Conservation (phyloP, 1,140 invertebrate genomes). For the Campodea augens region DNA sequence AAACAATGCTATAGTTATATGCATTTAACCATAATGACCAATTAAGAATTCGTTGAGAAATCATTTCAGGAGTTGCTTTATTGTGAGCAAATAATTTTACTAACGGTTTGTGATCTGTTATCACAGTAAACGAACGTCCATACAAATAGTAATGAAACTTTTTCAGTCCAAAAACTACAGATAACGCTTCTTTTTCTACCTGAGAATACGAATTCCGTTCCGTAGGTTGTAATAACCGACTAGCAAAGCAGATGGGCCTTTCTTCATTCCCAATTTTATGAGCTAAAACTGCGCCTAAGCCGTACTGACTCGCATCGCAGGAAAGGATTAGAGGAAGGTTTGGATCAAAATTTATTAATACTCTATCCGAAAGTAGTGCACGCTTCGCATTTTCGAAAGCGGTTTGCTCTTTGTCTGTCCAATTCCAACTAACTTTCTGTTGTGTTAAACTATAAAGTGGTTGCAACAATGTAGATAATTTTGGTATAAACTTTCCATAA, state of each 20-base stretch:
- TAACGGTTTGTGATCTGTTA: slow-evolving; percentile 26
- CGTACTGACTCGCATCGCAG: slow-evolving; percentile 11
- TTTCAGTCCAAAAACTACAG: slow-evolving; percentile 20
- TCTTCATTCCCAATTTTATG: slow-evolving; percentile 18
- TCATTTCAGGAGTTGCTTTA: slow-evolving; percentile 17
- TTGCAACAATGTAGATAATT: neutral
- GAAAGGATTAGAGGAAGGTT: slow-evolving; percentile 5
- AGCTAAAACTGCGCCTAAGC: slow-evolving; percentile 9
- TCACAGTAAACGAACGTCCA: slow-evolving; percentile 18
- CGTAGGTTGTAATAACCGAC: slow-evolving; percentile 22
- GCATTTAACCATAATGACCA: slow-evolving; percentile 9
- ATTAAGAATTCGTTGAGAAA: slow-evolving; percentile 12
- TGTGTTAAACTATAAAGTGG: neutral
- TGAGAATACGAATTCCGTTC: slow-evolving; percentile 29
- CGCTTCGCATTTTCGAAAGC: neutral
- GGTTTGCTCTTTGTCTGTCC: neutral
- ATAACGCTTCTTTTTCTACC: slow-evolving; percentile 29
- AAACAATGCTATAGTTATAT: slow-evolving; percentile 12
- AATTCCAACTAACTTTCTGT: neutral
- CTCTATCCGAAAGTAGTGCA: slow-evolving; percentile 2
- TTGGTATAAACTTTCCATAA: neutral
- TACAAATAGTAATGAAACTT: neutral
- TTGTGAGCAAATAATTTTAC: slow-evolving; percentile 18
- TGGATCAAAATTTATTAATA: slow-evolving; percentile 3
- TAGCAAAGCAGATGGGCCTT: slow-evolving; percentile 26